Evolutionary conservation across 2,888 invertebrate species (phyloP).

Genomic region (Limnephilus auricula): DNA sequence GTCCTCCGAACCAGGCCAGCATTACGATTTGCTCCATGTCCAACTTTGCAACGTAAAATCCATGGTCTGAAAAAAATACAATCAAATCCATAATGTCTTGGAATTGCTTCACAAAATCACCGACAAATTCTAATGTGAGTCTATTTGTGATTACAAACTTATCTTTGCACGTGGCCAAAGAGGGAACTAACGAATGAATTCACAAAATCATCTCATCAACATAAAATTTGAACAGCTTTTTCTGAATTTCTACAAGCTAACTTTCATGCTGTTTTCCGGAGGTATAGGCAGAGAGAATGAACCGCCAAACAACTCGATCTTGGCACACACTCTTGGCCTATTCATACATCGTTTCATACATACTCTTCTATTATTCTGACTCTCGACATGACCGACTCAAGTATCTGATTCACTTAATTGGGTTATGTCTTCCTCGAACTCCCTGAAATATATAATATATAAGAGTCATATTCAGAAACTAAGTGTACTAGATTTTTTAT

Average conservation of each 20-base stretch:
- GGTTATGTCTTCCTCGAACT: too few relatives aligned
- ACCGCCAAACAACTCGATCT: too few relatives aligned
- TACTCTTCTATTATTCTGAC: too few relatives aligned
- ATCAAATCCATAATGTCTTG: neutral
- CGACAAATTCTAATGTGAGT: neutral
- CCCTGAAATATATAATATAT: too few relatives aligned
- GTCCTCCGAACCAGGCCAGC: conserved; percentile 90
- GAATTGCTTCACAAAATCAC: neutral
- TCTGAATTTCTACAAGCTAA: neutral
- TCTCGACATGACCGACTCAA: too few relatives aligned
- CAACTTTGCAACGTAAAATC: conserved; percentile 88
- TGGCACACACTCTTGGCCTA: too few relatives aligned
- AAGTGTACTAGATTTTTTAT: too few relatives aligned
- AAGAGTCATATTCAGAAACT: too few relatives aligned
- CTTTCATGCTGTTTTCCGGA: too few relatives aligned
- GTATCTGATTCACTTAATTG: too few relatives aligned
- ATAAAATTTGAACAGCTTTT: neutral
- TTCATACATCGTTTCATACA: too few relatives aligned
- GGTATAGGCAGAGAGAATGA: too few relatives aligned
- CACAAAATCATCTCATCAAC: neutral
- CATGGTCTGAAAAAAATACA: conserved; percentile 80
- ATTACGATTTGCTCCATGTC: conserved; percentile 85
- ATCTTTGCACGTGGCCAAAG: neutral
- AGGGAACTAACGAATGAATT: neutral
- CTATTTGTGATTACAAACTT: neutral